Base-by-base conservation (phyloP, 2,797 vertebrate species). In the Coilia nasus region DNA sequence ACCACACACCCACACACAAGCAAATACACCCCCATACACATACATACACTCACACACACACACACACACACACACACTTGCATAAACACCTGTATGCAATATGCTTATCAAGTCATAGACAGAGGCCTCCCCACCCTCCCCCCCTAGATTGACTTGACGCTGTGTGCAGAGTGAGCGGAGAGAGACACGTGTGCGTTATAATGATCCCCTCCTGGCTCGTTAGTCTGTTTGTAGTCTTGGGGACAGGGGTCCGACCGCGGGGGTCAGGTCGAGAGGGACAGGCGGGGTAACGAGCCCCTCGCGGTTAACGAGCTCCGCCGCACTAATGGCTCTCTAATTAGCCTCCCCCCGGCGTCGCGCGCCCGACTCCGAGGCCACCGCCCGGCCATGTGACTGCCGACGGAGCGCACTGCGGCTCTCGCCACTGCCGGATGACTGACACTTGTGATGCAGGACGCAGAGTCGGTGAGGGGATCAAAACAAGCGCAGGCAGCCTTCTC, bases 201-300 rank as follows among this genome's bases (percentile, higher is more conserved):
- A 78, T 78, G 71, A 78, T 78, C 71, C 71, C 71, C 71, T 78
- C 71, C 71, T 78, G 71, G 71, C 71, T 78, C 71, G 71, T 78
- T 78, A 78, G 71, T 78, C 31, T 78, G 71, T 78, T 78, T 78
- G 81, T 57, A 56, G 75, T 81, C 41, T 46, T 23, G 75, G 64
- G 67, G 87, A 88, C 85, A 87, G 25, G 80, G 85, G 84, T 81
- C 85, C 84, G 78, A 88, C 87, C 60, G 87, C 87, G 81, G 87
- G 90, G 88, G 90, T 90, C 90, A 90, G 83, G 89, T 87, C 87
- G 85, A 88, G 87, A 88, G 84, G 85, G 86, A 87, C 82, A 17
- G 17, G 67, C 56, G 81, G 81, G 82, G 84, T 88, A 89, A 89
- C 88, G 83, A 88, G 86, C 71, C 59, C 86, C 88, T 87, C 81